These are phyloP conservation scores for Lochmaea capreae DNA, from an alignment of 2,888 invertebrate genomes.

Conservation along the genomic window DNA sequence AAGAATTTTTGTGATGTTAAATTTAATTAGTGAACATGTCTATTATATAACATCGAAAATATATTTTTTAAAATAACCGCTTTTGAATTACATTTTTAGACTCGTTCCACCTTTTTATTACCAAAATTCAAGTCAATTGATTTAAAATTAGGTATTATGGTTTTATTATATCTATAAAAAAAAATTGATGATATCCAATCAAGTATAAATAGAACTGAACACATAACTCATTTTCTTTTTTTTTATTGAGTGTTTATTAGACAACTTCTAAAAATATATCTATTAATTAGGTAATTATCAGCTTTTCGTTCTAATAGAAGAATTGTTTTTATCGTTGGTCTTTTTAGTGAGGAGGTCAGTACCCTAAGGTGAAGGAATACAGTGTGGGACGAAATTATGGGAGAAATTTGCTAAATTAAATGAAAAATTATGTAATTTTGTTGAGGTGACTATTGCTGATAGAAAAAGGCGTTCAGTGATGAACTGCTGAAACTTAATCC, in stretches of 20 bases:
- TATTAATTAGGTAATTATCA: not conserved
- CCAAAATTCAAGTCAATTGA: too few species aligned
- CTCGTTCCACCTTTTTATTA: too few species aligned
- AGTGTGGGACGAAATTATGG: too few species aligned
- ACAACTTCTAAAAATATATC: not conserved
- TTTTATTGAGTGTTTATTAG: not conserved
- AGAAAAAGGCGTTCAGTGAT: too few species aligned
- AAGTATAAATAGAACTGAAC: not conserved
- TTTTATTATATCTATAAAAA: not conserved
- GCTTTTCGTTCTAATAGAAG: not conserved
- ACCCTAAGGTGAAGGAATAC: not conserved
- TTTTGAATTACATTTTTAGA: not conserved
- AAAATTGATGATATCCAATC: not conserved
- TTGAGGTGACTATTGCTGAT: too few species aligned
- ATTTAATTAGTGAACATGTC: too few species aligned
- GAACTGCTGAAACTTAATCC: too few species aligned
- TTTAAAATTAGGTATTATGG: not conserved
- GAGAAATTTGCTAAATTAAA: too few species aligned
- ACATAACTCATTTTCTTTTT: not conserved
- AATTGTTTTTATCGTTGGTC: not conserved
- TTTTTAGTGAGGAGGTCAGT: not conserved
- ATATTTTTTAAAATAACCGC: too few species aligned
- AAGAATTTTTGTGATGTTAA: too few species aligned
- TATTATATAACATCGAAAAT: too few species aligned
- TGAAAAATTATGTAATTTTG: too few species aligned